phyloP scores from a whole-genome alignment of 1,140 invertebrate species.

The Tribolium castaneum region DNA sequence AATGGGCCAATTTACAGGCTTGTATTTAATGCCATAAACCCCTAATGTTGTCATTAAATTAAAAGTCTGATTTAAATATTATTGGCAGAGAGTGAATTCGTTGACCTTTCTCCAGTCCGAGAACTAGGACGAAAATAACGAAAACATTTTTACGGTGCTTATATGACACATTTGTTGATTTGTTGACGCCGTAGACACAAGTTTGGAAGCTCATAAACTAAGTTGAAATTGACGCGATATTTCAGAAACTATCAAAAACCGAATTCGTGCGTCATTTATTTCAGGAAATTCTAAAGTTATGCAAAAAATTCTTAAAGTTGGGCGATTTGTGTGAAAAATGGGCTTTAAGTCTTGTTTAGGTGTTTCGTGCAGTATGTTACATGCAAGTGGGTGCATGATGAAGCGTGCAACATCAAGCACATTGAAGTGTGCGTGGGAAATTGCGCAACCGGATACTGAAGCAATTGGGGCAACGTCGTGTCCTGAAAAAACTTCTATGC shows the following conservation, averaged over 20 bases:
- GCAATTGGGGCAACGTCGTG: background rate
- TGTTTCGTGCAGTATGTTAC: background rate
- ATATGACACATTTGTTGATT: background rate
- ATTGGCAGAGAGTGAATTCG: too few species aligned
- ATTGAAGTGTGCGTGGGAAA: background rate
- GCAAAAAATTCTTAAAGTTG: background rate
- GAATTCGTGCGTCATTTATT: background rate
- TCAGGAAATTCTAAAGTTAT: background rate
- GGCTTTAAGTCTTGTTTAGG: background rate
- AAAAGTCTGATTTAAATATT: too few species aligned
- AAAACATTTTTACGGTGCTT: background rate
- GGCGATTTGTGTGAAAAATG: background rate
- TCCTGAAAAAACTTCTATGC: too few species aligned
- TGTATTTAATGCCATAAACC: background rate
- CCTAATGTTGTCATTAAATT: too few species aligned
- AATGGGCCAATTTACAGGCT: background rate
- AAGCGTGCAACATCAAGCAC: background rate
- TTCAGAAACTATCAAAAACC: background rate
- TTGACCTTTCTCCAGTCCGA: background rate
- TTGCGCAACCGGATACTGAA: background rate
- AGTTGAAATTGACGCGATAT: background rate
- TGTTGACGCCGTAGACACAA: background rate
- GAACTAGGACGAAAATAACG: background rate
- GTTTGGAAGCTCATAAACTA: background rate
- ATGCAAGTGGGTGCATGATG: background rate